Base-by-base conservation (phyloP, 2,113 vertebrate genomes). In the Plecturocebus donacophilus region DNA sequence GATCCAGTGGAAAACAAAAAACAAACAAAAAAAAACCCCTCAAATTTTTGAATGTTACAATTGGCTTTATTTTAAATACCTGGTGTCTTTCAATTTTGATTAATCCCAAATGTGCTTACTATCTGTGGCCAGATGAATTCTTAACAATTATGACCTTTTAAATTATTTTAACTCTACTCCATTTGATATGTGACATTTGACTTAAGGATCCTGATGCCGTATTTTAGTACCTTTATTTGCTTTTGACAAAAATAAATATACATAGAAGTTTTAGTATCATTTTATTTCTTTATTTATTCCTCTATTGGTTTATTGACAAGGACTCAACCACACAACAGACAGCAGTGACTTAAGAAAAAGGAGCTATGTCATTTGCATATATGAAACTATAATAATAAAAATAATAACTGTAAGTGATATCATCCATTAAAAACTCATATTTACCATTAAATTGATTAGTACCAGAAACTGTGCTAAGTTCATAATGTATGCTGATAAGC, bases 31-130 rank as follows among this genome's bases (percentile, higher is more conserved):
- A 30, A 64, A 64, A 52, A 17, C 1, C 16, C 27, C n/a, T 91
- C 45, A 96, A 96, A 81, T 91, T 38, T 79, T 80, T 32, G 10
- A 47, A 92, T 71, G 79, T 75, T 85, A 61, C 27, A 88, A 66
- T 3, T 83, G 70, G 40, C 68, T 95, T 96, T 87, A 83, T 89
- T 92, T 92, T 83, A 77, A 87, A 90, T 97, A 2, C 7, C 4
- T 93, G 61, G 9, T 32, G 6, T 88, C 21, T 87, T 95, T 90
- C 49, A 96, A 84, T 10, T 89, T 86, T 81, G 38, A 38, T 87
- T 75, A 71, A 90, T 20, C 56, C 20, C 8, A 94, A 87, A 64
- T 86, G 12, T 52, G 5, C 10, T 88, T 92, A 83, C 5, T 76
- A 1, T 73, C 4, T 93, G 6, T 89, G 25, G 17, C 27, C 25